Base-by-base conservation (phyloP, 2,888 invertebrate genomes). In the Pachydiplax longipennis region DNA sequence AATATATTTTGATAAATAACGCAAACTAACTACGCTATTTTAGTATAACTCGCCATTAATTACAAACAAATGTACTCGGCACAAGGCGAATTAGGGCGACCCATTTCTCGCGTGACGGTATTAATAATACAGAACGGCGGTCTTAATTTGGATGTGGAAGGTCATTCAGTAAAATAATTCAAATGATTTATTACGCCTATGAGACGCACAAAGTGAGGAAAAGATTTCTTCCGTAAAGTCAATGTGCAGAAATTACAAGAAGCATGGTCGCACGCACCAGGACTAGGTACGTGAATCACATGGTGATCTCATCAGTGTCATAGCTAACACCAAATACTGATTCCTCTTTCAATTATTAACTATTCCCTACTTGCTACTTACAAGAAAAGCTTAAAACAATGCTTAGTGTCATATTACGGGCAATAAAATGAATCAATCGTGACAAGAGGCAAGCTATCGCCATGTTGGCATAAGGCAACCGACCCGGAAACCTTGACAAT, bases 401-500 rank as follows among this genome's bases (percentile, higher is more conserved):
- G 61, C 61, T 58, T 87, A 61, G 15, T 87, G 40, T 87, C 61
- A 61, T 35, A 37, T 87, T 65, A 65, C 12, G 22, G 37, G 25
- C 10, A 61, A n/a, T 37, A 65, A 87, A 87, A 61, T 58, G 61
- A 13, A 87, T 37, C 87, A 61, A 22, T 87, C 37, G 37, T 87
- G 87, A 87, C 87, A 87, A 87, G 87, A 87, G 61, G 61, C 61
- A 87, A 87, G 87, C 87, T 87, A 87, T 87, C 87, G 87, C 87
- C 87, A 87, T 87, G 87, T 87, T 87, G 87, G 87, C 87, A 87
- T 65, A 87, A 87, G 87, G 87, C 87, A 87, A 65, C 87, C 87
- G 87, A 87, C 87, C 87, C 87, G 87, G 87, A 91, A 92, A 92
- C 91, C 91, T 91, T 91, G 91, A 91, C 91, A 91, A 90, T 90